These are phyloP conservation scores for Ligdia adustata DNA, from an alignment of 2,888 invertebrate species.

Conservation along the genomic window DNA sequence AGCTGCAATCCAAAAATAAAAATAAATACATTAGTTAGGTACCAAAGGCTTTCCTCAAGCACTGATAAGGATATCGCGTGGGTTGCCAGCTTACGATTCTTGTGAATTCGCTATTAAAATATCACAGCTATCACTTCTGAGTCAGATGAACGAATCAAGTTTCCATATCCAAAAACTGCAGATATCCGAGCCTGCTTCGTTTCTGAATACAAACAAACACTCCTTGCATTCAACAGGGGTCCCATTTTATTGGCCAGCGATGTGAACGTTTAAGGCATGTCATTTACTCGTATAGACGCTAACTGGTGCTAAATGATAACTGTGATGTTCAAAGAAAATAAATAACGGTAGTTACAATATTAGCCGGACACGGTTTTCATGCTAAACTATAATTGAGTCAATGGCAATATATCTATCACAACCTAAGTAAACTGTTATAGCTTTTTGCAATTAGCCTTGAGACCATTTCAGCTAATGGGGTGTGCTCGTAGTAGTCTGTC, in stretches of 20 bases:
- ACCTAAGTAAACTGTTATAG: background rate
- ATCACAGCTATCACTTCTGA: slow-evolving; percentile 4
- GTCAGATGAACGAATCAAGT: slow-evolving; percentile 6
- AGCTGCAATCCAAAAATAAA: background rate
- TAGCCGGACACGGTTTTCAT: background rate
- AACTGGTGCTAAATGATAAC: slow-evolving; percentile 14
- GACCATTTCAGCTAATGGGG: slow-evolving; percentile 4
- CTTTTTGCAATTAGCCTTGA: slow-evolving; percentile 8
- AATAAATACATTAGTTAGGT: background rate
- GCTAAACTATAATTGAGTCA: slow-evolving; percentile 2
- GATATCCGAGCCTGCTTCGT: background rate
- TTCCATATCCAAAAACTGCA: slow-evolving; percentile 5
- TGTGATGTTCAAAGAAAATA: background rate
- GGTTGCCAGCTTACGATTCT: background rate
- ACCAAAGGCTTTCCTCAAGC: background rate
- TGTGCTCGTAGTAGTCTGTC: background rate
- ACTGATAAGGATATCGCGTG: slow-evolving; percentile 1
- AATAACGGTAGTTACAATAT: background rate
- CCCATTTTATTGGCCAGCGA: slow-evolving; percentile 1
- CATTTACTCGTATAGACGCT: slow-evolving; percentile 10
- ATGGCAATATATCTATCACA: slow-evolving; percentile 3
- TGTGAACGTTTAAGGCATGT: slow-evolving; percentile 3
- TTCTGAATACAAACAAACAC: background rate
- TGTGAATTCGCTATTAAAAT: slow-evolving; percentile 1
- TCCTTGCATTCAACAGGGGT: background rate